Percentiles rank a stretch among this genome's conserved stretches.
phyloP scores from a whole-genome alignment of 2,113 vertebrate genomes.

The Anolis carolinensis region DNA sequence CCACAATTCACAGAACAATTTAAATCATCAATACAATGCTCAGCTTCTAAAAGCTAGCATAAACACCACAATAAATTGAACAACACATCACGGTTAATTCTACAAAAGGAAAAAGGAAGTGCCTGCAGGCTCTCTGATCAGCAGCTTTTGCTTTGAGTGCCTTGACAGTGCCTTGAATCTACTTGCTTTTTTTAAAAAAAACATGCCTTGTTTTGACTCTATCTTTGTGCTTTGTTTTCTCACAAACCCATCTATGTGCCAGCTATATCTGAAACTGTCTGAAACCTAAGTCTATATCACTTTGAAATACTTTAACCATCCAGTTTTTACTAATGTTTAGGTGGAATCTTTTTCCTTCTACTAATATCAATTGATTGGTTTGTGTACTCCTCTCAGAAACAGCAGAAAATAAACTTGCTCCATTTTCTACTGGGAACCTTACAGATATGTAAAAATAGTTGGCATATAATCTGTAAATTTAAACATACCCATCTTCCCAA shows the following conservation, averaged over 20 bases:
- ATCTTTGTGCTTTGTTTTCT: not conserved
- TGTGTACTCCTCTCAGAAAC: not conserved
- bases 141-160: not conserved
- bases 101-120: not conserved
- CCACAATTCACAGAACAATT: not conserved
- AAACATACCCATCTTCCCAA: too few species aligned
- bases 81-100: not conserved
- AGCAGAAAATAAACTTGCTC: not conserved
- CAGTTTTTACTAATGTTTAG: too few species aligned
- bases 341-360: not conserved
- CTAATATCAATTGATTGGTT: not conserved
- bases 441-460: too few species aligned
- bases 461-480: too few species aligned
- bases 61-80: not conserved
- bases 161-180: not conserved
- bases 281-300: too few species aligned
- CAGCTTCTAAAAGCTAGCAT: not conserved
- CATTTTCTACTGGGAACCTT: not conserved
- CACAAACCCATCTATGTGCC: too few species aligned
- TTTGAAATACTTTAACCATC: too few species aligned
- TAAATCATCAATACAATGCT: not conserved
- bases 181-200: not conserved
- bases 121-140: not conserved
- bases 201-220: not conserved
- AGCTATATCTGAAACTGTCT: not conserved